Evolutionary conservation across 2,797 vertebrate species (phyloP), one percentile per base, ranked within the genome.

Genomic region (Enteromius mattozi): DNA sequence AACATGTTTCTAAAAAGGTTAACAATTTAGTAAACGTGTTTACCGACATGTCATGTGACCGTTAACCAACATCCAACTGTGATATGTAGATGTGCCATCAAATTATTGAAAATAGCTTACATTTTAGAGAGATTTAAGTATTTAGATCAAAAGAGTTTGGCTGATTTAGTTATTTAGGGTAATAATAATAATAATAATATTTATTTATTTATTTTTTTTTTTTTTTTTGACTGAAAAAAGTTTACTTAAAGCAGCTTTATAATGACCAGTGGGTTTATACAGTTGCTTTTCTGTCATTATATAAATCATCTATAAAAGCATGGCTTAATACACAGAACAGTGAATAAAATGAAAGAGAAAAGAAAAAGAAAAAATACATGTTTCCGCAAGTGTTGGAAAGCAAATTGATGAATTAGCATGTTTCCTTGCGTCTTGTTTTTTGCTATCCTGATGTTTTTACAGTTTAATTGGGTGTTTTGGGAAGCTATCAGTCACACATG

Each of bases 401-500:
- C 80, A 19, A 45, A 45, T 35, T 56, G 54, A 45, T 45, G 37
- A 78, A 45, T 78, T 30, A 1, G n/a, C 74, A 49, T 40, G 81
- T 76, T 83, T 72, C 45, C 42, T 9, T 68, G 61, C 68, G 21
- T 79, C 37, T 45, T 74, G 27, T 81, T 56, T 83, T 4, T 35
- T 30, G 13, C 81, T 69, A 9, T 49, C 30, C 71, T 14, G 10
- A 35, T 14, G 24, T 82, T 77, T 66, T 63, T 63, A 84, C 82
- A 59, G 70, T 85, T 86, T 85, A 75, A 81, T 54, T 72, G 1
- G 86, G 70, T 80, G 86, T 83, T 45, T 88, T 80, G 16, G 74
- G 88, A 86, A 83, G 68, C 84, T 86, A 85, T 83, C 76, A 82
- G 68, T 81, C 78, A 77, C 74, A 78, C 76, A 71, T 90, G 88